Evolutionary conservation across 2,113 vertebrate species (phyloP), one percentile per base, ranked within the genome.

Genomic region (Panthera tigris): DNA sequence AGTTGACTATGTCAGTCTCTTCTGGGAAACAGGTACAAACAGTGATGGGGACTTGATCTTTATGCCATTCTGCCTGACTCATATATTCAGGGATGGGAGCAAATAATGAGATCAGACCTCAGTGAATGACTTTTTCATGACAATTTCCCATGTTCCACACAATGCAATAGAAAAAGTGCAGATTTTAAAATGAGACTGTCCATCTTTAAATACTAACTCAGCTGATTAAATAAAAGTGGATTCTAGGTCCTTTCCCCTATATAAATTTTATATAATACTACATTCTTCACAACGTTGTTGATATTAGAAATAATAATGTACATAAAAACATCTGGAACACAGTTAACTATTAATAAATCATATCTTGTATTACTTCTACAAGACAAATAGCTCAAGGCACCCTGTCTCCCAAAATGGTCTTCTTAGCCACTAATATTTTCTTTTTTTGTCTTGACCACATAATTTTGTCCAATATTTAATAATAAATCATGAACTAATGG

Each of bases 381-480:
- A n/a, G 41, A 31, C 50, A 73, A 95, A 61, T 36, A 84, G 16
- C 52, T 66, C 7, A 73, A 71, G 52, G 1, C 0, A 57, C 12
- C 27, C 31, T 71, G 18, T 39, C 23, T 88, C 23, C 52, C 21
- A 91, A 5, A 29, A 4, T 66, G 39, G 71, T 55, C 10, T 86
- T 86, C 31, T 73, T 68, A 82, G 48, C 25, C 19, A 74, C 33
- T 89, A 89, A n/a, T 79, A 82, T 61, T 95, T 88, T 81, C 27
- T 92, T 92, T 78, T 78, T 89, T 57, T 92, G 27, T 27, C 41
- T 89, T 71, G 11, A 57, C 25, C 36, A 86, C 21, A 52, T 74
- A 55, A 48, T 71, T 96, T 83, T 93, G 7, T 74, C 36, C 25
- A 93, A 6, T 95, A 87, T 83, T 93, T 92, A 95, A 91, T 74